Conservation (phyloP, 2,113 vertebrate genomes). For the Furnarius figulus region DNA sequence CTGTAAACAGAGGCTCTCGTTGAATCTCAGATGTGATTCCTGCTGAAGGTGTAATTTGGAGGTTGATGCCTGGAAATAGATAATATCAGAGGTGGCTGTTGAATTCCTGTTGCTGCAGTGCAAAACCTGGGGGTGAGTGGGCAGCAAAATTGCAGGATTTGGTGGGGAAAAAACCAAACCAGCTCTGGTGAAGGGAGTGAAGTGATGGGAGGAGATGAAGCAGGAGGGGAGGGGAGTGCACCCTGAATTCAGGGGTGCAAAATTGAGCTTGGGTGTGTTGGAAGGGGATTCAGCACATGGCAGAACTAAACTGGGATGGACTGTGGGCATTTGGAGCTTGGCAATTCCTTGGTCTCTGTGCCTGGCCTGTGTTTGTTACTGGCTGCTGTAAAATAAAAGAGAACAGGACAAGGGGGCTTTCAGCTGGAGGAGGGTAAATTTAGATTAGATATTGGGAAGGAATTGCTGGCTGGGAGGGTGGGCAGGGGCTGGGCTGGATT, state of each 20-base stretch:
- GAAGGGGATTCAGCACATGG: neutral
- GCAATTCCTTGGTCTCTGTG: neutral
- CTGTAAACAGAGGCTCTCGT: neutral
- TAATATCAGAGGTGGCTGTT: neutral
- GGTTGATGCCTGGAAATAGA: neutral
- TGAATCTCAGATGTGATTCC: neutral
- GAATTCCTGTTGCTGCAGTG: neutral
- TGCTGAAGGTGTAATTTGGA: neutral
- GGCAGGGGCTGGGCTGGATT: fast-evolving
- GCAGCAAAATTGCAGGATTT: neutral
- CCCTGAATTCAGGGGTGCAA: neutral
- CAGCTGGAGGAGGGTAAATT: neutral
- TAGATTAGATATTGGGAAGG: neutral
- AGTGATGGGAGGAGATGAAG: neutral
- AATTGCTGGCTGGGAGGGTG: neutral
- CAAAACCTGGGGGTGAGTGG: fast-evolving
- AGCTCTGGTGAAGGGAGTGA: neutral
- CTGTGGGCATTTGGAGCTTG: neutral
- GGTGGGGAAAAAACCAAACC: neutral
- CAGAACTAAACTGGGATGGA: neutral
- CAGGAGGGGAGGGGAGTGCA: neutral
- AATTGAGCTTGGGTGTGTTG: fast-evolving
- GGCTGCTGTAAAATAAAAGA: neutral
- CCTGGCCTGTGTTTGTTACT: neutral
- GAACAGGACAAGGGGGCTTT: neutral